Base-by-base conservation (phyloP, 2,888 invertebrate genomes). In the Smittia sp. region DNA sequence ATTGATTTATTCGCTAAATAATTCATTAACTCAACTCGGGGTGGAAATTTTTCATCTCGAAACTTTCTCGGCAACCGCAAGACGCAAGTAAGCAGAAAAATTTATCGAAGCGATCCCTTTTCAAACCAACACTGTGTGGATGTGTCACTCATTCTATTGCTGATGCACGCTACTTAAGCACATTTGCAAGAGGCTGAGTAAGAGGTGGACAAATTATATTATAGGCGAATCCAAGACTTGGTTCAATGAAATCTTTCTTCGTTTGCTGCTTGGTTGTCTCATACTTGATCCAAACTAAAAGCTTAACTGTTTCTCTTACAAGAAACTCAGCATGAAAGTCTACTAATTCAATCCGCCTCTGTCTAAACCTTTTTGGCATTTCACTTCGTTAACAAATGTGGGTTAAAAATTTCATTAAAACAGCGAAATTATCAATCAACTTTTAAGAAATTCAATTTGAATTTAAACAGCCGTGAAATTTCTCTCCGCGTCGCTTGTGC, bases 121-220 rank as follows among this genome's bases (percentile, higher is more conserved):
- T 9, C 38, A 11, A 13, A 13, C 13, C 13, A 25, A 25, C 32
- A 18, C n/a, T 24, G 22, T 24, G 46, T 67, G 67, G 20, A 24
- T 67, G 39, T 67, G 67, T 67, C 67, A 67, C 46, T 67, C 67
- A 67, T 67, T 67, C 41, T 67, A 20, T 22, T 22, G n/a, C 46
- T 20, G 25, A 13, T 25, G 41, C 32, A 46, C 24, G 46, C 24
- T 46, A 9, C 32, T 32, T 6, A 32, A 32, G n/a, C n/a, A n/a
- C n/a, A n/a, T n/a, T n/a, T n/a, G n/a, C n/a, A n/a, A n/a, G n/a
- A n/a, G n/a, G n/a, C n/a, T n/a, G n/a, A n/a, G n/a, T n/a, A n/a
- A n/a, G n/a, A n/a, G n/a, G n/a, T n/a, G n/a, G n/a, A n/a, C n/a
- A n/a, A n/a, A n/a, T n/a, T n/a, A n/a, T n/a, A n/a, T n/a, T n/a